A percentile compares a stretch with the other conserved stretches of the same genome.
These are phyloP conservation scores for Nipponacmea schrenckii DNA, from an alignment of 2,888 invertebrate genomes.

Conservation along the genomic window DNA sequence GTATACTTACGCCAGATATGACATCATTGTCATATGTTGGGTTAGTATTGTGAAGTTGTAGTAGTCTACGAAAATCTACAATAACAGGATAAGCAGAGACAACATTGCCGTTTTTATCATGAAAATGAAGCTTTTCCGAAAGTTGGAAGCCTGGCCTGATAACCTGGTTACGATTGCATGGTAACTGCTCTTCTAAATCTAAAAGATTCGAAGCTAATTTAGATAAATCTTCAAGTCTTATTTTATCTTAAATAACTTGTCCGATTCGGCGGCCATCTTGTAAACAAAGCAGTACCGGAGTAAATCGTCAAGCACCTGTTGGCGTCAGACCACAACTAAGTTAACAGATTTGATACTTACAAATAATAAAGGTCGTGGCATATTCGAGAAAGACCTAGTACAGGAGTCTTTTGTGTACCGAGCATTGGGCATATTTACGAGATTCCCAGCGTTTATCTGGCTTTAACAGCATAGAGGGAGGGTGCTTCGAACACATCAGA, in stretches of 20 bases:
- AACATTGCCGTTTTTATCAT: conserved; percentile 42
- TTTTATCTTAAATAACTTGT: conserved; percentile 3
- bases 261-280: conserved; percentile 50
- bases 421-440: too few relatives aligned
- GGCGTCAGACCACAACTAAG: not conserved
- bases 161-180: conserved; percentile 22
- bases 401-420: too few relatives aligned
- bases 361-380: too few relatives aligned
- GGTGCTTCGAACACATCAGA: too few relatives aligned
- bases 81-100: conserved; percentile 53
- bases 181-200: conserved; percentile 17
- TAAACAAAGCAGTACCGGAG: conserved; percentile 55
- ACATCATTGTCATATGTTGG: conserved; percentile 35
- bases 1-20: conserved; percentile 41
- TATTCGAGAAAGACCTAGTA: too few relatives aligned
- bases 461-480: too few relatives aligned
- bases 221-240: conserved; percentile 15
- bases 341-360: too few relatives aligned
- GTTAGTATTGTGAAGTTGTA: conserved; percentile 45
- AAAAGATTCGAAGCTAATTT: conserved; percentile 19
- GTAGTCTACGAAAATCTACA: conserved; percentile 54
- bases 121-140: conserved; percentile 47
- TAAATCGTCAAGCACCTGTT: conserved; percentile 37
- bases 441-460: too few relatives aligned
- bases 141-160: conserved; percentile 53